A percentile compares a stretch with the other conserved stretches of the same genome.
Conservation (phyloP, 2,888 invertebrate species). For the Drosophila prostipennis region DNA sequence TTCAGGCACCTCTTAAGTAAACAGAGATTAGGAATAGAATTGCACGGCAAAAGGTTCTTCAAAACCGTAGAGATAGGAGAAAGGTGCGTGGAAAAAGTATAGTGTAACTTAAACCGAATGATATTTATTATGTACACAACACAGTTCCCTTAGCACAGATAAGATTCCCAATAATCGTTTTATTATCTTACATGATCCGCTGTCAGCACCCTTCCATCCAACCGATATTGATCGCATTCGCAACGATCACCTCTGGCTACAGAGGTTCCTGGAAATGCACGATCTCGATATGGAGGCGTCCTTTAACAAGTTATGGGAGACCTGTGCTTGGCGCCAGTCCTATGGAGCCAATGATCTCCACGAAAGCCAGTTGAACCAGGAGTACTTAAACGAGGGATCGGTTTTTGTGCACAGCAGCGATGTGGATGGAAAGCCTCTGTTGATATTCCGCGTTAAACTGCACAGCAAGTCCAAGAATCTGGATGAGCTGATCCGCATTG, state of each 20-base stretch:
- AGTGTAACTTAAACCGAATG: background rate
- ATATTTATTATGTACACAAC: background rate
- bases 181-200: background rate
- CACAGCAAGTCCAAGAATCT: slow-evolving; percentile 91
- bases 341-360: slow-evolving; percentile 90
- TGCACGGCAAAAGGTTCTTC: background rate
- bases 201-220: slow-evolving; percentile 85
- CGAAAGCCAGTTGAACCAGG: slow-evolving; percentile 88
- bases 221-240: slow-evolving; percentile 89
- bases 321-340: slow-evolving; percentile 92
- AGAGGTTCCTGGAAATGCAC: slow-evolving; percentile 89
- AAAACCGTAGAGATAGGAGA: background rate
- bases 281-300: slow-evolving; percentile 89
- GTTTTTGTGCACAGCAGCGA: slow-evolving; percentile 92
- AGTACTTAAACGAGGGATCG: slow-evolving; percentile 90
- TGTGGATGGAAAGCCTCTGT: slow-evolving; percentile 90
- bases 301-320: slow-evolving; percentile 91
- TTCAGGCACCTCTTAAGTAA: background rate
- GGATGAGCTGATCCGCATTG: slow-evolving; percentile 90
- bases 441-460: slow-evolving; percentile 92
- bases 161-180: slow-evolving; percentile 7
- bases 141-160: slow-evolving; percentile 2
- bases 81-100: background rate
- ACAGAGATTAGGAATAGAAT: slow-evolving; percentile 1
- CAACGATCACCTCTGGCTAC: slow-evolving; percentile 89